Base-by-base conservation (phyloP, 2,797 vertebrate species). In the Pipistrellus pygmaeus region DNA sequence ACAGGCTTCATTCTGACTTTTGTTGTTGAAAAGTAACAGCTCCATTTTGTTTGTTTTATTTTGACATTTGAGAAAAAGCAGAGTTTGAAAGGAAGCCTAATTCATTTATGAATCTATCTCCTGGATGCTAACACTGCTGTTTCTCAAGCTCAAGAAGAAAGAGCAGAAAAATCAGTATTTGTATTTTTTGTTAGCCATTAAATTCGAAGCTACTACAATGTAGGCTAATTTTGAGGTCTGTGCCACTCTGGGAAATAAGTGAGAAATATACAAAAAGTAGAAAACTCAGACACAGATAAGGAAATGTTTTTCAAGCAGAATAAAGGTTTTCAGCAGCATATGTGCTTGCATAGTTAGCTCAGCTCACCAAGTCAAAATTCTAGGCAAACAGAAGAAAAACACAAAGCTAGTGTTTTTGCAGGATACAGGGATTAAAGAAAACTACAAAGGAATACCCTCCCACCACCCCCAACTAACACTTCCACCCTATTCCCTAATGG, bases 1-100 rank as follows among this genome's bases (percentile, higher is more conserved):
- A 90, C 72, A 44, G 75, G 85, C 83, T 94, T 89, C 73, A 96
- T 95, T 95, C 91, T 93, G 95, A 77, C 48, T 91, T 86, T 55
- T 53, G 14, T 71, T 38, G 11, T 97, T 90, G 93, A 96, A 97
- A 97, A 97, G n/a, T 89, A 96, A 41, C 71, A 97, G 78, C 46
- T 83, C 32, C 44, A 53, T 95, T 95, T 91, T 95, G 15, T 81
- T 96, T 93, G 48, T 20, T 96, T 96, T 25, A 32, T n/a, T 91
- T 97, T 96, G 93, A 93, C 87, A 97, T 78, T 46, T 88, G 83
- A 91, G 23, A 12, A 32, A 77, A 93, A 57, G 15, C 27, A 80
- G 14, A 95, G 14, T 75, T 92, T 41, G 41, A 23, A 87, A 95
- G 21, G 25, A 72, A n/a, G 1, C 75, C 38, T 60, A 93, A 87